Conservation (phyloP, 2,113 vertebrate species). For the Varanus salvator region DNA sequence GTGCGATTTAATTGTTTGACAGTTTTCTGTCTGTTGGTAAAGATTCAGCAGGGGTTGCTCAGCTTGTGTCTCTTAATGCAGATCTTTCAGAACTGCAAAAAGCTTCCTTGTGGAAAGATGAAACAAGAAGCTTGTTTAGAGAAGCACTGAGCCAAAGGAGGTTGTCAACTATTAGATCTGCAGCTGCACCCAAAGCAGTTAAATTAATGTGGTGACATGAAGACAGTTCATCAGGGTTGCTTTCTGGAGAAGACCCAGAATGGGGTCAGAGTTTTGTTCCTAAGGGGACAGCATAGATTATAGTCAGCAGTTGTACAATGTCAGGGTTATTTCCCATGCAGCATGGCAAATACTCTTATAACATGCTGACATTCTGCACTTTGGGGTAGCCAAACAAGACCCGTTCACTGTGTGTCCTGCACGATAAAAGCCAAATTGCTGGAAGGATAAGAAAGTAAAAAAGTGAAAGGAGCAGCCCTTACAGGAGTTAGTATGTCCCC, state of each 20-base stretch:
- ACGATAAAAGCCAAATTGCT: not conserved
- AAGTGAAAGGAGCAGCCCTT: not conserved
- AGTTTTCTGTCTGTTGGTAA: not conserved
- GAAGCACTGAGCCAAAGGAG: not conserved
- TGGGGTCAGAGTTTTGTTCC: slow-evolving; percentile 9
- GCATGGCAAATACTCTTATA: slow-evolving; percentile 14
- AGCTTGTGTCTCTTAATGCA: not conserved
- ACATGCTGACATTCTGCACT: not conserved
- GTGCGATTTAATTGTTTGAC: slow-evolving; percentile 10
- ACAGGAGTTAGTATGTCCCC: not conserved
- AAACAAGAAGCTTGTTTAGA: not conserved
- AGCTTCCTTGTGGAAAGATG: not conserved
- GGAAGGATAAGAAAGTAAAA: not conserved
- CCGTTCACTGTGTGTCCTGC: not conserved
- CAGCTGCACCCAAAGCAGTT: slow-evolving; percentile 36
- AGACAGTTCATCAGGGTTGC: slow-evolving; percentile 48
- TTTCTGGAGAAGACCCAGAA: slow-evolving; percentile 14
- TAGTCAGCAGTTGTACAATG: slow-evolving; percentile 4
- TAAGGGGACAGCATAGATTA: slow-evolving; percentile 24
- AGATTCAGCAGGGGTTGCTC: not conserved
- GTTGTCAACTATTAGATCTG: slow-evolving; percentile 34
- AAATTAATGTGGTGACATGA: slow-evolving; percentile 23
- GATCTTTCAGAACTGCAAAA: not conserved
- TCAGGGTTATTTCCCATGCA: not conserved
- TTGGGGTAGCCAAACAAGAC: not conserved